Conservation (phyloP, 2,797 vertebrate genomes). For the Spatula clypeata region DNA sequence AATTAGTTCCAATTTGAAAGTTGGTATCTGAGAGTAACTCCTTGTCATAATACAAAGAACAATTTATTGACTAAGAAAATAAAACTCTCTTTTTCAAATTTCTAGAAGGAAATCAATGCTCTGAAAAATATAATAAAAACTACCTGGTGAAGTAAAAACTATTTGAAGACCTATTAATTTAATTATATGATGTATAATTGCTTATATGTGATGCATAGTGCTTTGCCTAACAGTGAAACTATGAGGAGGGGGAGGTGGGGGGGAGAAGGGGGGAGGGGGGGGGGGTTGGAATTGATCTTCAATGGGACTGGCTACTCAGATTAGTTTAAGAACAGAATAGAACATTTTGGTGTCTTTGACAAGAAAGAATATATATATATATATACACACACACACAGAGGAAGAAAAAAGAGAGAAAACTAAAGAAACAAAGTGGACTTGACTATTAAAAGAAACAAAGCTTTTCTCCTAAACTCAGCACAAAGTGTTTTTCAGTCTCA, state of each 20-base stretch:
- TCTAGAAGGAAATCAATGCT: not conserved
- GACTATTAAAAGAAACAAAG: not conserved
- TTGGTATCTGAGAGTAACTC: not conserved
- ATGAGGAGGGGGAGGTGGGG: too few species aligned
- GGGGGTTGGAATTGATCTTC: not conserved
- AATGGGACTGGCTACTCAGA: not conserved
- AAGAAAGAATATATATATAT: not conserved
- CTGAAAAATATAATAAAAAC: not conserved
- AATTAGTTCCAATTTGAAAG: not conserved
- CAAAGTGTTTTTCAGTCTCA: not conserved
- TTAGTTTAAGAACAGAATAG: not conserved
- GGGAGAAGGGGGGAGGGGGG: accelerated
- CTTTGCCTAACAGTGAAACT: not conserved
- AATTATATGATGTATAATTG: not conserved
- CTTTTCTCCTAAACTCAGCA: not conserved
- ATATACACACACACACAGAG: not conserved
- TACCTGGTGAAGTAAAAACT: not conserved
- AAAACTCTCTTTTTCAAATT: not conserved
- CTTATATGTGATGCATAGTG: not conserved
- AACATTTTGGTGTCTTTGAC: not conserved
- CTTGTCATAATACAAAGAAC: not conserved
- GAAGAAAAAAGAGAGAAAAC: not conserved
- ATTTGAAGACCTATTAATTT: not conserved
- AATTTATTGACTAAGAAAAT: not conserved
- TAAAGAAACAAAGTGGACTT: not conserved